These are phyloP conservation scores for Beris morrisii DNA, from an alignment of 2,888 invertebrate species.

Conservation along the genomic window DNA sequence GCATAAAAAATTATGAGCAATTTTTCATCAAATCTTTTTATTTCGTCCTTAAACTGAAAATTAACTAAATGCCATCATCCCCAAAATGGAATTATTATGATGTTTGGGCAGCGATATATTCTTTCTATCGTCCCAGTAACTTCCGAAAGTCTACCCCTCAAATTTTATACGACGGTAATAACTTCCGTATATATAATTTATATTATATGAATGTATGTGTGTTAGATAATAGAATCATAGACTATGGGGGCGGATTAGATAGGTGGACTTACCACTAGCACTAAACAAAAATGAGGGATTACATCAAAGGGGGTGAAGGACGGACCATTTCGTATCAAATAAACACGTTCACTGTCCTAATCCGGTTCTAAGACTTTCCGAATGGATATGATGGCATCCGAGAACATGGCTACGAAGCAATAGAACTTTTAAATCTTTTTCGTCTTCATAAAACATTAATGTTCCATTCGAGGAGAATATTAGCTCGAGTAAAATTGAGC, in stretches of 20 bases:
- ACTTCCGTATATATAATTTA: constrained; percentile 23
- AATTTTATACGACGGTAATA: constrained; percentile 33
- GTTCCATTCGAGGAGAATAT: constrained; percentile 29
- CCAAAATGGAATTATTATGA: constrained; percentile 26
- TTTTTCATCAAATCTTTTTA: background rate
- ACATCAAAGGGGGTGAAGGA: constrained; percentile 9
- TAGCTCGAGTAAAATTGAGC: constrained; percentile 29
- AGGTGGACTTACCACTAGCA: constrained; percentile 7
- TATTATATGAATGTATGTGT: constrained; percentile 5
- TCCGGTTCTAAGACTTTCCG: constrained; percentile 20
- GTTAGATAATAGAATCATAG: constrained; percentile 20
- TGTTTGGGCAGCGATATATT: constrained; percentile 4
- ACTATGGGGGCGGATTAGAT: constrained; percentile 23
- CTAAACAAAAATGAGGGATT: constrained; percentile 30
- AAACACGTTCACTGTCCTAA: constrained; percentile 29
- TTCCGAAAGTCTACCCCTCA: constrained; percentile 4
- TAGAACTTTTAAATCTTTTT: constrained; percentile 30
- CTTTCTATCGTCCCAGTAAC: background rate
- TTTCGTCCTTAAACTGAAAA: constrained; percentile 23
- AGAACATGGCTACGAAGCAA: background rate
- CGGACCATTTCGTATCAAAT: constrained; percentile 22
- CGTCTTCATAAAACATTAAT: constrained; percentile 34
- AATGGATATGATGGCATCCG: background rate
- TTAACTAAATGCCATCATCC: constrained; percentile 27
- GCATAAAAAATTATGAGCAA: too few relatives aligned